Evolutionary conservation across 2,113 vertebrate species (phyloP), one percentile per base, ranked within the genome.

Genomic region (Calidris pygmaea): DNA sequence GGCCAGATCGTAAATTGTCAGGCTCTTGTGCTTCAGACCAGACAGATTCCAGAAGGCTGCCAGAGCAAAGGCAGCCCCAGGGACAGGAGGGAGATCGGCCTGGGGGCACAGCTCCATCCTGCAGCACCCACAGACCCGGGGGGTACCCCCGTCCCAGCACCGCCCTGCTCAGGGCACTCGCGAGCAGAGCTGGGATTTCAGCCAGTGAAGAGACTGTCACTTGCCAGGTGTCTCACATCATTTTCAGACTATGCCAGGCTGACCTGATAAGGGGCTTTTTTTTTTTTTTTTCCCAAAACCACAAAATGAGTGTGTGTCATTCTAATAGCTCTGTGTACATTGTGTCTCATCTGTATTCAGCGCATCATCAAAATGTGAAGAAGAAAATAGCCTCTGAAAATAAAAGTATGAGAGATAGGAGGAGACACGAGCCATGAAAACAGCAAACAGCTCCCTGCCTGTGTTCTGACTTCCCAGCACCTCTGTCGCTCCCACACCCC

Each of bases 361-460:
- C 80, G 41, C 95, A 53, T 67, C 56, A 26, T 70, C 77, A 68
- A 83, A 58, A 87, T 7, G 52, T 45, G 73, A 90, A 68, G 86
- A 72, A 58, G 62, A 96, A 96, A 95, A 96, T 47, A 95, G 92
- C 70, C 89, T 58, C 91, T 87, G 96, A 96, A 93, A 95, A 97
- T 79, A 92, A 86, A 90, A 91, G 89, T 68, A 45, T 52, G 73
- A 35, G 80, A 79, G 85, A 55, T 19, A 81, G 73, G 87, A 96
- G 89, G 77, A 95, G 89, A 79, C 58, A 70, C 1, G 2, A 84
- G 73, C 83, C 74, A 75, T 56, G 83, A 41, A 81, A 71, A 83
- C 80, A 93, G 76, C 86, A 92, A 93, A 72, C 81, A 82, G 88
- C 65, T 93, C 92, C 52, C 72, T 67, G 78, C 50, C 52, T 45